Percentiles rank a stretch among this genome's conserved stretches.
Conservation (phyloP, 1,140 invertebrate species). For the Cydia amplana region DNA sequence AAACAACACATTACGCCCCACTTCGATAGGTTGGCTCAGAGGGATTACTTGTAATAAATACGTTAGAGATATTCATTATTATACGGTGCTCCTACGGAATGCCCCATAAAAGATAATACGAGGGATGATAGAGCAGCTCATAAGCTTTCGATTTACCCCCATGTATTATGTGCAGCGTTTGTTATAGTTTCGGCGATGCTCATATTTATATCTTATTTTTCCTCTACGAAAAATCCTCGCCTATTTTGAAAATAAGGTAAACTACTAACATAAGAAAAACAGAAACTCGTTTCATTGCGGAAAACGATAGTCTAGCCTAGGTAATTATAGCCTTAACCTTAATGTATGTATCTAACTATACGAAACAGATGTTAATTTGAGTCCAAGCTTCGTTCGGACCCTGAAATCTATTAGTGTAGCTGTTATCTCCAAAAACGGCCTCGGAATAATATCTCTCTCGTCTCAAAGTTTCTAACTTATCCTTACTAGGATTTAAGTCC, state of each 20-base stretch:
- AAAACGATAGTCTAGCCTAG: no score
- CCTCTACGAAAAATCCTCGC: no score
- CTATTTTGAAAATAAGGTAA: no score
- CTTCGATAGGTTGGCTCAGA: neutral
- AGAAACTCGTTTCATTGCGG: no score
- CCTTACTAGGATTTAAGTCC: neutral
- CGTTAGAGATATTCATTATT: constrained; percentile 7
- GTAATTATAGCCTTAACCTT: no score
- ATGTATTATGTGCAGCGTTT: neutral
- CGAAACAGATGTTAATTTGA: no score
- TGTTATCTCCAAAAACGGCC: no score
- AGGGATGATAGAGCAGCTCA: neutral
- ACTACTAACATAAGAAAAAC: no score
- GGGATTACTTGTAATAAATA: constrained; percentile 3
- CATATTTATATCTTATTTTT: neutral
- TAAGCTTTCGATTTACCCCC: constrained; percentile 4
- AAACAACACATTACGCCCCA: neutral
- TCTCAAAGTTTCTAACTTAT: neutral
- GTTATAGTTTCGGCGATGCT: neutral
- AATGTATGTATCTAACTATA: no score
- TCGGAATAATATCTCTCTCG: no score
- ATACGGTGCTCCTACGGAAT: neutral
- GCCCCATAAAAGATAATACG: constrained; percentile 3
- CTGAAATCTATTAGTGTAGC: no score
- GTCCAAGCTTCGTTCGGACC: no score